phyloP scores from a whole-genome alignment of 2,888 invertebrate genomes.

The Oscheius myriophilus region DNA sequence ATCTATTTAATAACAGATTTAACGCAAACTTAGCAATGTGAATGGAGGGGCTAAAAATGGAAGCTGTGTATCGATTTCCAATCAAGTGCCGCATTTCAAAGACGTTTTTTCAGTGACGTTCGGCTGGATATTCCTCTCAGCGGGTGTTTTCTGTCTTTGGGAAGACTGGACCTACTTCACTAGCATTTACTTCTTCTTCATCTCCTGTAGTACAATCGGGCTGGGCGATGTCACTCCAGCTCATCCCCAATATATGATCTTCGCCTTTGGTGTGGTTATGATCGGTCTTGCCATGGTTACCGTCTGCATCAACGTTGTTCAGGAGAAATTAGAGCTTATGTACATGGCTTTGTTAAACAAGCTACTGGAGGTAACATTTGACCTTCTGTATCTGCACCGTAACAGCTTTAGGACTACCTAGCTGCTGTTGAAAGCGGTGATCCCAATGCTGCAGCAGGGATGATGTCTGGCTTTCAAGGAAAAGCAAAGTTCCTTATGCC shows the following conservation, averaged over 20 bases:
- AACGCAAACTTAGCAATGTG: too few relatives aligned
- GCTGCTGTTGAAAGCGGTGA: slow-evolving; percentile 63
- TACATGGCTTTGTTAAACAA: slow-evolving; percentile 63
- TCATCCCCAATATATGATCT: slow-evolving; percentile 73
- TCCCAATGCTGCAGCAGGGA: slow-evolving; percentile 59
- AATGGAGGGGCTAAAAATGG: too few relatives aligned
- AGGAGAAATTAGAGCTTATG: slow-evolving; percentile 64
- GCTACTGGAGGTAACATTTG: slow-evolving; percentile 54
- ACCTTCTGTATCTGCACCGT: too few relatives aligned
- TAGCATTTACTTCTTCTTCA: slow-evolving; percentile 69
- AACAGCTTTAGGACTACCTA: slow-evolving; percentile 56
- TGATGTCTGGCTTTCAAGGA: slow-evolving; percentile 66
- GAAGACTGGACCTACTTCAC: slow-evolving; percentile 70
- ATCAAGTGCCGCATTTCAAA: too few relatives aligned
- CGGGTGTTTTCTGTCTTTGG: slow-evolving; percentile 80
- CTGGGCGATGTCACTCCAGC: slow-evolving; percentile 74
- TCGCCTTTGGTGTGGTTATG: slow-evolving; percentile 69
- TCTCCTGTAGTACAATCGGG: slow-evolving; percentile 69
- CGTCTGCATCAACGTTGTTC: slow-evolving; percentile 68
- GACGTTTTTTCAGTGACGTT: slow-evolving; percentile 80
- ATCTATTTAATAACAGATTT: too few relatives aligned
- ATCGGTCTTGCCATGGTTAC: slow-evolving; percentile 66
- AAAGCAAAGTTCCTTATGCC: slow-evolving; percentile 67
- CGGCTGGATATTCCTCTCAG: slow-evolving; percentile 87
- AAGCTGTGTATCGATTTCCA: too few relatives aligned